phyloP scores from a whole-genome alignment of 1,140 invertebrate species.

The Planococcus citri region DNA sequence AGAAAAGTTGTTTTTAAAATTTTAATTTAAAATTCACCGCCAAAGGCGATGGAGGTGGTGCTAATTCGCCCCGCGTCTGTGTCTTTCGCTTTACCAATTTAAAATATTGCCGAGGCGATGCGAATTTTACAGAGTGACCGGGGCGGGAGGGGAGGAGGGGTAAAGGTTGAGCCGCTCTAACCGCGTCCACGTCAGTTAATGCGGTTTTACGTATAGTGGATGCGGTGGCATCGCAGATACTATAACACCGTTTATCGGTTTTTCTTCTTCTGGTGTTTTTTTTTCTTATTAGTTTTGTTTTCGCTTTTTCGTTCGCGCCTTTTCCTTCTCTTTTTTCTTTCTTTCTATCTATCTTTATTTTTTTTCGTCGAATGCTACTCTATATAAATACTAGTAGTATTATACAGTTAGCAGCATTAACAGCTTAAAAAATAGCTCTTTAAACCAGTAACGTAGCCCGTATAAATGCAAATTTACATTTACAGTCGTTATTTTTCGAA shows the following conservation, averaged over 20 bases:
- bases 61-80: background rate
- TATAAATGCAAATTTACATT: constrained; percentile 8
- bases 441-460: constrained; percentile 5
- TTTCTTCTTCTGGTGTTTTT: background rate
- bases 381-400: too few relatives aligned
- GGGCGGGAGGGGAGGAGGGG: background rate
- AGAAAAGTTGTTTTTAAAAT: background rate
- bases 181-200: background rate
- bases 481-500: constrained; percentile 2
- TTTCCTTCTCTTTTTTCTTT: too few relatives aligned
- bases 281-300: background rate
- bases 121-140: background rate
- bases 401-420: background rate
- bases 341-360: too few relatives aligned
- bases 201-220: background rate
- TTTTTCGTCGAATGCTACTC: too few relatives aligned
- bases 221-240: background rate
- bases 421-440: constrained; percentile 7
- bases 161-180: too few relatives aligned
- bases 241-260: background rate
- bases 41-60: background rate
- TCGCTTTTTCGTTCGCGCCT: background rate
- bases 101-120: background rate
- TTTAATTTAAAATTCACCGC: background rate
- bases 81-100: background rate